Evolutionary conservation across 2,888 invertebrate genomes (phyloP).

Genomic region (Osmoderma eremita): DNA sequence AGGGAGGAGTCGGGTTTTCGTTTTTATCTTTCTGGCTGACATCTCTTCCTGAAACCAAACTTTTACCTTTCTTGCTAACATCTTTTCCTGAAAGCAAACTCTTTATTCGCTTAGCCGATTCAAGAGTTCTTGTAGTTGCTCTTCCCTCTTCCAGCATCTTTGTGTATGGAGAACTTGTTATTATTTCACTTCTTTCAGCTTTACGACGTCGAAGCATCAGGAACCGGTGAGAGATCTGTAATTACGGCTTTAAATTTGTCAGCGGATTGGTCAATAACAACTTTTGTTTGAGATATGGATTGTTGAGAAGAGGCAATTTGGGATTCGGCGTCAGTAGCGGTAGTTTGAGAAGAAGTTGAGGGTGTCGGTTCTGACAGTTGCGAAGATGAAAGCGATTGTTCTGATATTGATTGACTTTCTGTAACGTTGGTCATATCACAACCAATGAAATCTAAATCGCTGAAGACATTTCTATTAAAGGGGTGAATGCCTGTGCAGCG

Average conservation of each 20-base stretch:
- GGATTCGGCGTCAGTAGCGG: neutral
- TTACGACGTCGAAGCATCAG: neutral
- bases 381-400: neutral
- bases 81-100: neutral
- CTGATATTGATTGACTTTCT: neutral
- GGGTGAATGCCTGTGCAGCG: neutral
- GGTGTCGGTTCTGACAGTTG: neutral
- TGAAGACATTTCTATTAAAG: neutral
- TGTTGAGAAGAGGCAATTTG: neutral
- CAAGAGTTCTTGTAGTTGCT: constrained; percentile 25
- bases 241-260: neutral
- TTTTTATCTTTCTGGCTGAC: neutral
- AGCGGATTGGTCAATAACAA: neutral
- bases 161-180: constrained; percentile 35
- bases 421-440: neutral
- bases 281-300: neutral
- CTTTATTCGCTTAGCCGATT: constrained; percentile 19
- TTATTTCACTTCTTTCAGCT: constrained; percentile 34
- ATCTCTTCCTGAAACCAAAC: neutral
- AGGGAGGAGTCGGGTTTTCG: neutral
- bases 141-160: constrained; percentile 28
- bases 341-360: neutral
- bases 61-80: constrained; percentile 18
- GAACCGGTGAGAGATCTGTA: neutral
- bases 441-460: neutral